Base-by-base conservation (phyloP, 2,113 vertebrate species). In the Semicossyphus pulcher region DNA sequence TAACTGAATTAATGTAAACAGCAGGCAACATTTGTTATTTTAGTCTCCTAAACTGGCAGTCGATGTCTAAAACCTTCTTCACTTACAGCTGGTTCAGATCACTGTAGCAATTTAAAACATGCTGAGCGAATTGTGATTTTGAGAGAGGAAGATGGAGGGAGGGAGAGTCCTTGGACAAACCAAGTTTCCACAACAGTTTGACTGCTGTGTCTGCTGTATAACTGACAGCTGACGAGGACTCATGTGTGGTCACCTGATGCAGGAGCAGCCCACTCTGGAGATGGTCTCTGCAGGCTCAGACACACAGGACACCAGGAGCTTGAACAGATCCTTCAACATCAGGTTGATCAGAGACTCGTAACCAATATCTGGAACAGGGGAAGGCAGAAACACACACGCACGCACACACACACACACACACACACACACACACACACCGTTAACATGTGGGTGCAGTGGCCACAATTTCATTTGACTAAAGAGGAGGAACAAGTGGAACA, bases 211-310 rank as follows among this genome's bases (percentile, higher is more conserved):
- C n/a, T n/a, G n/a, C n/a, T n/a, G n/a, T n/a, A n/a, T n/a, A n/a
- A n/a, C n/a, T n/a, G n/a, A n/a, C n/a, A n/a, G n/a, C n/a, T n/a
- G n/a, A n/a, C n/a, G n/a, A 34, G 20, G 10, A 44, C 20, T 49
- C 11, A 0, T 20, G 56, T 25, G 31, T 15, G 1, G 5, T 79
- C 89, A 99, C 98, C 97, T 95, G 86, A 99, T 99, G 83, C 98
- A 99, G 84, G 98, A 99, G 67, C 98, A 99, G 86, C 97, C 98
- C 53, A 99, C 98, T 89, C 98, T 95, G 87, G 97, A 99, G 94
- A 99, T 97, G 86, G 95, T 95, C 90, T 99, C 98, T 0, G 96
- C 96, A 37, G 98, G 96, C 66, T 99, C 97, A 41, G 98, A 97
- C 76, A 99, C 96, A 70, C 97, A 98, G 1, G 94, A 92, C 32